Evolutionary conservation across 2,113 vertebrate species (phyloP), one percentile per base, ranked within the genome.

Genomic region (Catharus fuscescens): DNA sequence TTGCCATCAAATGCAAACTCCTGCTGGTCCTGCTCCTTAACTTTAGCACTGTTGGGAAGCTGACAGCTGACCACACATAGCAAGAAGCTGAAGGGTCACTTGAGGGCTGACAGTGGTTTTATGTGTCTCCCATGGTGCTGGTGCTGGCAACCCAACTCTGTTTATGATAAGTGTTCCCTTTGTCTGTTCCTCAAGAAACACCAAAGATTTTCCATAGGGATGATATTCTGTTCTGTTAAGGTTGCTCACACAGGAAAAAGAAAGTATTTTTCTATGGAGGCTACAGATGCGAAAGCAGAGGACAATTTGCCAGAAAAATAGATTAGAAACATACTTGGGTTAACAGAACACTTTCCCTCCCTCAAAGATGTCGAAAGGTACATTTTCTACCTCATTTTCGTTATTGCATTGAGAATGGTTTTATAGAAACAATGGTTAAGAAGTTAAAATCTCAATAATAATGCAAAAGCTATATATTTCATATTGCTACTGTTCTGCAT

Each of bases 401-500:
- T 80, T 73, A 66, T 1, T 90, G 32, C 17, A 57, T 62, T 1
- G 18, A 92, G 44, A 90, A 78, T 81, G 61, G 15, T 11, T 31
- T 96, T 80, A 36, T 31, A 60, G 29, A 48, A 50, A 28, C 7
- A 60, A 38, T 18, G 31, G 45, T 38, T 92, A 86, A 74, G 64
- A 93, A 86, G 47, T 7, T 67, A 67, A 72, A 87, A 95, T 87
- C n/a, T 86, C 66, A 31, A 38, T 53, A 61, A 65, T 88, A 89
- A 94, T 92, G 32, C 17, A 77, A 88, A 93, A 87, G 36, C 9
- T 71, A 84, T 57, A 32, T 79, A 53, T 47, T 94, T 92, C 60
- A 65, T 93, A 80, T 60, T 66, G 44, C 82, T 96, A 91, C 81
- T 69, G 53, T 94, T 92, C 89, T 38, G 32, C 40, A 76, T 91